phyloP scores from a whole-genome alignment of 2,888 invertebrate genomes.

The Noctuana brunneofusca region DNA sequence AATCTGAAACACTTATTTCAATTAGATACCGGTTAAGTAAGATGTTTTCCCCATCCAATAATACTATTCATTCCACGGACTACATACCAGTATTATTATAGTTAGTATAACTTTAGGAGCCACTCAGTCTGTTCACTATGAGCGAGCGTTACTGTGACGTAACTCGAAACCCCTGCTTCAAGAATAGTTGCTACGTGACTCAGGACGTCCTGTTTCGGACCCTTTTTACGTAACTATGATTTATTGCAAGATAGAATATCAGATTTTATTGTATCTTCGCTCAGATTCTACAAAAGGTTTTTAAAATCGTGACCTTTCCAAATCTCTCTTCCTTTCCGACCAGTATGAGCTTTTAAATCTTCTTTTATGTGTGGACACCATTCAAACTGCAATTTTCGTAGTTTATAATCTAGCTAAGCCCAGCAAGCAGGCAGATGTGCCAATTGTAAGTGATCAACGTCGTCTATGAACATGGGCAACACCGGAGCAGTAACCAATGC shows the following conservation, averaged over 20 bases:
- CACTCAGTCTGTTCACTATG: constrained; percentile 2
- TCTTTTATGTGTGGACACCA: too few species aligned
- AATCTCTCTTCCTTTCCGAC: too few species aligned
- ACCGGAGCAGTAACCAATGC: too few species aligned
- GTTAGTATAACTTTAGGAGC: neutral
- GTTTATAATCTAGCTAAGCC: too few species aligned
- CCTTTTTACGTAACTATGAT: constrained; percentile 28
- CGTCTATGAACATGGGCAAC: too few species aligned
- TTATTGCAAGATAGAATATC: constrained; percentile 21
- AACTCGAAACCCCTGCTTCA: constrained; percentile 20
- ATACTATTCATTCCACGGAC: neutral
- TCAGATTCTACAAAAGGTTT: neutral
- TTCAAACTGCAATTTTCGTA: too few species aligned
- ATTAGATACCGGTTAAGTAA: neutral
- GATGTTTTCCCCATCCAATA: neutral
- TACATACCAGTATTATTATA: neutral
- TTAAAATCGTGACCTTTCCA: too few species aligned
- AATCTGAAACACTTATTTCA: neutral
- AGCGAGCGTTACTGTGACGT: constrained; percentile 12
- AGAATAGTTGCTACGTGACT: constrained; percentile 29
- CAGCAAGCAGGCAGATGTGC: too few species aligned
- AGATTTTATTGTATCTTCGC: constrained; percentile 3
- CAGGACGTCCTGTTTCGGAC: constrained; percentile 25
- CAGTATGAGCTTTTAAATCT: too few species aligned
- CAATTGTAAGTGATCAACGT: too few species aligned